A percentile compares a stretch with the other conserved stretches of the same genome.
Conservation (phyloP, 2,797 vertebrate genomes). For the Poecilia gillii region DNA sequence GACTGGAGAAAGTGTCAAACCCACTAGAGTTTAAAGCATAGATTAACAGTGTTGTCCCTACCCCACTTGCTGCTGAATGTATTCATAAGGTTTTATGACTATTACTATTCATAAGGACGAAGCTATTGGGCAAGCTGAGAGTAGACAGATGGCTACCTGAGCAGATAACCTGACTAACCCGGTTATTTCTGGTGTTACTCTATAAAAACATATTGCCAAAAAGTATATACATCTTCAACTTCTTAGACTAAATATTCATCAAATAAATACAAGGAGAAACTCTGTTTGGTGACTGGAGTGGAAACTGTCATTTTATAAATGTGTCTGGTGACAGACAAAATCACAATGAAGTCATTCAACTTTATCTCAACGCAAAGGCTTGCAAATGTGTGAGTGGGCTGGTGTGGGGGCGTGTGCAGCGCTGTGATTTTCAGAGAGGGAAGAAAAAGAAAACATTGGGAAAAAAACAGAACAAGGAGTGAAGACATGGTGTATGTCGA, state of each 20-base stretch:
- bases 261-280: slow-evolving; percentile 23
- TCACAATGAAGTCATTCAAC: slow-evolving; percentile 64
- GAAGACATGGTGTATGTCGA: slow-evolving; percentile 29
- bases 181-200: background rate
- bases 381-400: slow-evolving; percentile 47
- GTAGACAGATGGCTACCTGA: background rate
- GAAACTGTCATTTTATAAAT: slow-evolving; percentile 59
- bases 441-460: slow-evolving; percentile 26
- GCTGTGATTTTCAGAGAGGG: slow-evolving; percentile 43
- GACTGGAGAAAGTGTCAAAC: background rate
- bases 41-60: background rate
- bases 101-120: background rate
- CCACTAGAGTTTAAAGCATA: background rate
- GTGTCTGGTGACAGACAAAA: slow-evolving; percentile 56
- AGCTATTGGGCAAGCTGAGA: background rate
- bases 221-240: background rate
- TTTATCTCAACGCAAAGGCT: slow-evolving; percentile 51
- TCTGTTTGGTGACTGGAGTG: slow-evolving; percentile 37
- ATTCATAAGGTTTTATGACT: background rate
- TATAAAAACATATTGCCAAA: background rate
- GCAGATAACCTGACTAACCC: background rate
- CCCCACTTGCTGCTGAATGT: background rate
- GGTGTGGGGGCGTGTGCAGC: slow-evolving; percentile 51
- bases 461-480: slow-evolving; percentile 23
- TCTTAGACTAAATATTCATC: slow-evolving; percentile 42